Conservation (phyloP, 2,797 vertebrate species). For the Anomalospiza imberbis region DNA sequence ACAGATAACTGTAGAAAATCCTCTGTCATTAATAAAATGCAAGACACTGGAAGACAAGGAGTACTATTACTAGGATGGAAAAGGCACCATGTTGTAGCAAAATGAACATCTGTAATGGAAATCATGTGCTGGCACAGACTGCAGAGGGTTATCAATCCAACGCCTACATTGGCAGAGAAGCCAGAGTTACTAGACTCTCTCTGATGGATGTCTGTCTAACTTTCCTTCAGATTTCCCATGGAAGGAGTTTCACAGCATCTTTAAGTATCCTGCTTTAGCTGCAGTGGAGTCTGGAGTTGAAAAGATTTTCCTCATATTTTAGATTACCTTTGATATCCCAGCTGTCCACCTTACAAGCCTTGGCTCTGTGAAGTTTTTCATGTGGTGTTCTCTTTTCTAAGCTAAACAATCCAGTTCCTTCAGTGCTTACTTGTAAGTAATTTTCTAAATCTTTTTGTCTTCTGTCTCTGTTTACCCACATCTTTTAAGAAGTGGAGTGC, state of each 20-base stretch:
- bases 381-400: slow-evolving; percentile 3
- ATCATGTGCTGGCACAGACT: not conserved
- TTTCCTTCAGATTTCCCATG: slow-evolving; percentile 19
- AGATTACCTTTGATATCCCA: slow-evolving; percentile 38
- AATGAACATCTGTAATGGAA: not conserved
- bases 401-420: slow-evolving; percentile 32
- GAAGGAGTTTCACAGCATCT: slow-evolving; percentile 41
- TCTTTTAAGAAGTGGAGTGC: not conserved
- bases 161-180: not conserved
- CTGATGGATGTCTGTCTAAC: not conserved
- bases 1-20: not conserved
- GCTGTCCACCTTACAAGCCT: slow-evolving; percentile 17
- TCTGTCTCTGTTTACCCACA: not conserved
- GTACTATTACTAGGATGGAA: not conserved
- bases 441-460: slow-evolving; percentile 7
- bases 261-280: slow-evolving; percentile 8
- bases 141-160: not conserved
- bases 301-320: slow-evolving; percentile 36
- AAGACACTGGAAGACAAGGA: not conserved
- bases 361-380: slow-evolving; percentile 30
- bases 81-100: not conserved
- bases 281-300: slow-evolving; percentile 10
- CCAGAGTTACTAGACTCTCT: not conserved
- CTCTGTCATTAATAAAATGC: not conserved
- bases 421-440: not conserved